phyloP scores from a whole-genome alignment of 2,888 invertebrate species.

The Ophion ellenae region DNA sequence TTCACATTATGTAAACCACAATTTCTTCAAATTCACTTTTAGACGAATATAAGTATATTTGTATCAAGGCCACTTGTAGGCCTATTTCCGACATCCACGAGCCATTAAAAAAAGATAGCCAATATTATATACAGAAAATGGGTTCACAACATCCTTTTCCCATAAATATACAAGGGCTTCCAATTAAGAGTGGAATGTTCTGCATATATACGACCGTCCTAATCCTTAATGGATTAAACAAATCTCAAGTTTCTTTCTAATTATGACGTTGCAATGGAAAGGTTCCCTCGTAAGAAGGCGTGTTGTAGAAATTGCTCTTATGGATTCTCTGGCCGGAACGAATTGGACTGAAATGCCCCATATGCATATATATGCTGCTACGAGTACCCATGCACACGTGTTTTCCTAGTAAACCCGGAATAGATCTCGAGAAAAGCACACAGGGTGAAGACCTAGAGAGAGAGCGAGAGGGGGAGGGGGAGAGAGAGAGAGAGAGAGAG shows the following conservation, averaged over 20 bases:
- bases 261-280: not conserved
- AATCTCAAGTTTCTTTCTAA: not conserved
- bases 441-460: constrained; percentile 38
- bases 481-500: constrained; percentile 41
- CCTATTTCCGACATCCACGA: too few species aligned
- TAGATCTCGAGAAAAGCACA: constrained; percentile 72
- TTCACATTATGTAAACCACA: not conserved
- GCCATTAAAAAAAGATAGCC: too few species aligned
- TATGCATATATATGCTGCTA: constrained; percentile 4
- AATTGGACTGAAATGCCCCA: constrained; percentile 9
- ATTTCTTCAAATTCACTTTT: not conserved
- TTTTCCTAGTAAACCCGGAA: constrained; percentile 80
- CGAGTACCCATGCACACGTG: constrained; percentile 45
- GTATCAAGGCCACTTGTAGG: not conserved
- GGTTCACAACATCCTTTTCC: not conserved
- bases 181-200: not conserved
- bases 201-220: not conserved
- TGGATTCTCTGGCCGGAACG: not conserved
- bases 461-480: constrained; percentile 21
- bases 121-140: not conserved
- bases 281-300: not conserved
- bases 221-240: not conserved
- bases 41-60: not conserved
- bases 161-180: not conserved
- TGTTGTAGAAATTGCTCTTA: not conserved